Conservation (phyloP, 2,888 invertebrate species). For the Ennomos fuscantarius region DNA sequence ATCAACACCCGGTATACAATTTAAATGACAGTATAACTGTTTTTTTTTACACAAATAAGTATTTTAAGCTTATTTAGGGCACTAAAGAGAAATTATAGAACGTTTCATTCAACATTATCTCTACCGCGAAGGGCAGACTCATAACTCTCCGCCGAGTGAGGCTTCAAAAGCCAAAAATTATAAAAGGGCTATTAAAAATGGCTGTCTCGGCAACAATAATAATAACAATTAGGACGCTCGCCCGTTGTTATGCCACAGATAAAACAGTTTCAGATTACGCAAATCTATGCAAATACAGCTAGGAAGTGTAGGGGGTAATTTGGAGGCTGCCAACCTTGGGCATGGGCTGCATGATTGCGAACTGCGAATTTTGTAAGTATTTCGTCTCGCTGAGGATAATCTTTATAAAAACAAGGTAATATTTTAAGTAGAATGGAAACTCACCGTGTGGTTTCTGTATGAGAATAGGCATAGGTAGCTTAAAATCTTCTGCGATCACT, state of each 20-base stretch:
- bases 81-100: conserved; percentile 1
- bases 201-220: conserved; percentile 49
- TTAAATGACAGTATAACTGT: no score
- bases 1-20: no score
- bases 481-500: neutral
- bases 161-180: conserved; percentile 50
- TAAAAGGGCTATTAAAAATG: conserved; percentile 60
- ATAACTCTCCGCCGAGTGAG: conserved; percentile 33
- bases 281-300: conserved; percentile 66
- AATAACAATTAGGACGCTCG: conserved; percentile 58
- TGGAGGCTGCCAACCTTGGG: conserved; percentile 36
- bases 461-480: neutral
- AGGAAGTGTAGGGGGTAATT: conserved; percentile 53
- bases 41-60: no score
- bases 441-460: no score
- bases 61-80: conserved; percentile 11
- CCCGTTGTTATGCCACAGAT: conserved; percentile 50
- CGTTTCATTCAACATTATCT: conserved; percentile 12
- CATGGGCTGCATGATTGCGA: neutral
- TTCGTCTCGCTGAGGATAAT: neutral
- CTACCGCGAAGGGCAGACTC: conserved; percentile 29
- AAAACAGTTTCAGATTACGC: conserved; percentile 62
- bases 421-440: no score
- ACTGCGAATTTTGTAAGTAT: neutral
- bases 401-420: no score